These are phyloP conservation scores for Temnothorax unifasciatus DNA, from an alignment of 2,888 invertebrate species.

Conservation along the genomic window DNA sequence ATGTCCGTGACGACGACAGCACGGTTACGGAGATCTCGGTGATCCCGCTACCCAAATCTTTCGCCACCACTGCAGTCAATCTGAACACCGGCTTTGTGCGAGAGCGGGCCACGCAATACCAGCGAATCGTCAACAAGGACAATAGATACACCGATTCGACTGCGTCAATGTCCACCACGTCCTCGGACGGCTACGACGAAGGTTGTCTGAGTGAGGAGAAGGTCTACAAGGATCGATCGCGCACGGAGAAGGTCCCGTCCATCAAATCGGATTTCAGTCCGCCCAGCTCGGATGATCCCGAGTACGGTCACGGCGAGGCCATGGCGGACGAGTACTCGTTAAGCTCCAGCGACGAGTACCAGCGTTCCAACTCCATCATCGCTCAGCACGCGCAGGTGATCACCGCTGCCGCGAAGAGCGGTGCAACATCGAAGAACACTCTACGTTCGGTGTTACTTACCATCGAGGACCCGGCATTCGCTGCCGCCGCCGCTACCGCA, in stretches of 20 bases:
- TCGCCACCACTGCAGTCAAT: conserved; percentile 73
- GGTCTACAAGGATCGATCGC: conserved; percentile 90
- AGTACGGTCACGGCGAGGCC: conserved; percentile 89
- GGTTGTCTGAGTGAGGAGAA: conserved; percentile 90
- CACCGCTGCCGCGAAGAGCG: conserved; percentile 77
- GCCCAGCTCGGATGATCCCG: conserved; percentile 87
- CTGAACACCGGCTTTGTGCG: conserved; percentile 86
- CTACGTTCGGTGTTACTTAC: conserved; percentile 88
- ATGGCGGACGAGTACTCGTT: conserved; percentile 88
- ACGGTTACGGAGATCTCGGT: conserved; percentile 89
- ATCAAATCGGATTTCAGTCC: conserved; percentile 85
- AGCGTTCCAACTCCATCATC: conserved; percentile 59
- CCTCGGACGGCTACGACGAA: conserved; percentile 86
- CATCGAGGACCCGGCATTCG: conserved; percentile 92
- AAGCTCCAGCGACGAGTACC: conserved; percentile 87
- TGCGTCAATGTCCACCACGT: conserved; percentile 85
- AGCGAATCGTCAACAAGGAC: conserved; percentile 85
- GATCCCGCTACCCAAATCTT: conserved; percentile 89
- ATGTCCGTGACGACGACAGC: conserved; percentile 90
- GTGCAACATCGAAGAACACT: conserved; percentile 80
- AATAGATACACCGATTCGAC: conserved; percentile 84
- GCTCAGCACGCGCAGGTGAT: conserved; percentile 79
- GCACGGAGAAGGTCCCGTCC: conserved; percentile 87
- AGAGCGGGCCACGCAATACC: conserved; percentile 87
- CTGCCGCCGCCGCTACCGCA: conserved; percentile 90